These are phyloP conservation scores for Sebastiscus albofasciatus DNA, from an alignment of 2,797 vertebrate species.

Conservation along the genomic window DNA sequence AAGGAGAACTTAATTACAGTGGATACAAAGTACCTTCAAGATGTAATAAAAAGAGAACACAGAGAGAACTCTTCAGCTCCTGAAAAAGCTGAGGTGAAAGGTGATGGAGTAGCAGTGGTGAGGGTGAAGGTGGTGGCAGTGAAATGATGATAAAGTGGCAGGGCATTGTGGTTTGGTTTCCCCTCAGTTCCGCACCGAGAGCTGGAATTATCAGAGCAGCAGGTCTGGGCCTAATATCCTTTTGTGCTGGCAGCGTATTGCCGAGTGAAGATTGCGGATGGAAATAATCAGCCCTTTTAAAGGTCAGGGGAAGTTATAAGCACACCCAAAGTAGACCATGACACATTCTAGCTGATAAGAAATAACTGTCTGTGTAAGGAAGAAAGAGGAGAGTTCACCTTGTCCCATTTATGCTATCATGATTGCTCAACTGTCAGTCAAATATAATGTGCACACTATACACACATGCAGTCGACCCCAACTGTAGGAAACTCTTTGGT, in stretches of 20 bases:
- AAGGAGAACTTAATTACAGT: constrained; percentile 63
- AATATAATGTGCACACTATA: constrained; percentile 66
- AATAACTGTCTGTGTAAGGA: constrained; percentile 72
- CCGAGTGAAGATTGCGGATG: constrained; percentile 76
- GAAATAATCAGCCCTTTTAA: constrained; percentile 82
- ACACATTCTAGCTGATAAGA: constrained; percentile 77
- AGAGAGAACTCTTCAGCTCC: constrained; percentile 14
- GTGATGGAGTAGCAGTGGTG: constrained; percentile 37
- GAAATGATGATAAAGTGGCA: constrained; percentile 63
- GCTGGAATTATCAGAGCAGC: constrained; percentile 74
- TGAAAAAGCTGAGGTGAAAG: constrained; percentile 50
- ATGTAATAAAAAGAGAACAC: constrained; percentile 46
- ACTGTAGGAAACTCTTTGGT: constrained; percentile 27
- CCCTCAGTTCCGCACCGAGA: constrained; percentile 43
- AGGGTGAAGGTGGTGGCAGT: constrained; percentile 57
- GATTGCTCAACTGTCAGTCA: constrained; percentile 81
- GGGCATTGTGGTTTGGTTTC: constrained; percentile 55
- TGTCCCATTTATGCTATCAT: constrained; percentile 78
- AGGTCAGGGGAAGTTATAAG: constrained; percentile 82
- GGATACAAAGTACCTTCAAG: constrained; percentile 52
- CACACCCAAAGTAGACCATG: constrained; percentile 75
- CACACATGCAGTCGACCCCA: constrained; percentile 46
- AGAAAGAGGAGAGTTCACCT: constrained; percentile 73
- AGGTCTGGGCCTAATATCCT: constrained; percentile 75
- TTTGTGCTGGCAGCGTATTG: constrained; percentile 77